These are phyloP conservation scores for Polymixis flavicincta DNA, from an alignment of 2,888 invertebrate species.

Conservation along the genomic window DNA sequence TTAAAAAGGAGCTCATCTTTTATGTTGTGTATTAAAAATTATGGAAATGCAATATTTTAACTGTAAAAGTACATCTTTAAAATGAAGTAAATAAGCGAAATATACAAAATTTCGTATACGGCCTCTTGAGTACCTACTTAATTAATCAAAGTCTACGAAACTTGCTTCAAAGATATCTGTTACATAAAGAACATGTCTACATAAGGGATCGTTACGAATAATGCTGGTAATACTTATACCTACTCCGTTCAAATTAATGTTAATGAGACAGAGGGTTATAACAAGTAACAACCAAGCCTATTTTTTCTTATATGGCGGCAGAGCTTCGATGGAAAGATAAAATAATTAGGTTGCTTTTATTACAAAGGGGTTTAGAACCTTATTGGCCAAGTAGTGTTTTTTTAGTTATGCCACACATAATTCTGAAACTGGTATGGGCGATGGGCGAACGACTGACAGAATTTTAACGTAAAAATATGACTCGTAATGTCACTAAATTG, in stretches of 20 bases:
- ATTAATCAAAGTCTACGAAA: conserved; percentile 21
- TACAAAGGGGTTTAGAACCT: neutral
- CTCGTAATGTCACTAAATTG: neutral
- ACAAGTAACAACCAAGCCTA: neutral
- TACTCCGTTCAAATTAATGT: conserved; percentile 15
- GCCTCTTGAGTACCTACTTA: conserved; percentile 19
- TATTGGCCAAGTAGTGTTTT: neutral
- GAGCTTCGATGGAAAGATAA: neutral
- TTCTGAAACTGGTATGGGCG: neutral
- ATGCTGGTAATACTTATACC: neutral
- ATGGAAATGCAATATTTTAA: no score
- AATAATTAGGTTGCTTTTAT: conserved; percentile 1
- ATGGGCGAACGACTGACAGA: neutral
- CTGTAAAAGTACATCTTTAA: no score
- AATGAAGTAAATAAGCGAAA: no score
- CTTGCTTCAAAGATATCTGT: conserved; percentile 49
- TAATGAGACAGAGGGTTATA: conserved; percentile 12
- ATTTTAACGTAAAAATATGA: neutral
- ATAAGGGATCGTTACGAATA: conserved; percentile 12
- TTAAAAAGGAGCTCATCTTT: no score
- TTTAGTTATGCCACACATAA: neutral
- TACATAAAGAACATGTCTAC: conserved; percentile 45
- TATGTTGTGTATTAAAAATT: no score
- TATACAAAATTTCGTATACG: neutral
- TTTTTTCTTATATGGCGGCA: neutral